Evolutionary conservation across 2,797 vertebrate species (phyloP), one percentile per base, ranked within the genome.

Genomic region (Catharus ustulatus): DNA sequence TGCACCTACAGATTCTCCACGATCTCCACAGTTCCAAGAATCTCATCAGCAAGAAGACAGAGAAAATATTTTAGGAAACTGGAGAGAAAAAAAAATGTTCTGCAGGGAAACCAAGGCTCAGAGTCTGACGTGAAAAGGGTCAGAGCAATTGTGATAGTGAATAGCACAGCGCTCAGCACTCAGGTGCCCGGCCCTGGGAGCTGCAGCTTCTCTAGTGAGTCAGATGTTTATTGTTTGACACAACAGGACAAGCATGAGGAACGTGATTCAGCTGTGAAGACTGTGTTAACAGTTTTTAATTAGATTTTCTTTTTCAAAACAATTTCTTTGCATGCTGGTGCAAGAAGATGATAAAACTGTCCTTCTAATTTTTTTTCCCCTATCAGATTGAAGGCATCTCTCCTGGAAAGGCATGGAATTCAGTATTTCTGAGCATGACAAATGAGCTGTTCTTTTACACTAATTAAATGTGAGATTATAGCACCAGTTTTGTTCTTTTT

Each of bases 221-320:
- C 61, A 75, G 49, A 43, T 54, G 14, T 64, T 85, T 92, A 51
- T 83, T 87, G 87, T 83, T 94, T 55, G 48, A 88, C 79, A 86
- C 34, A 92, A 64, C 49, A 42, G 27, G 42, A 84, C 61, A 63
- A 90, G 69, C 38, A 71, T 11, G 68, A 83, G 38, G 49, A 92
- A 85, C 0, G 3, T 93, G 93, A 92, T 57, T 89, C 75, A 89
- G 64, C 52, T 87, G 72, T 80, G 91, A 93, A 82, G 48, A 67
- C 6, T 38, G 61, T 67, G 54, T 80, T 89, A 94, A 74, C 79
- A 81, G 58, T 48, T 94, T 87, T 94, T 87, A 94, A 94, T 90
- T 82, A 87, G 52, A 62, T 84, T 93, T 90, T 40, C 64, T 36
- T 94, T 91, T 87, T 51, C 76, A 68, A 94, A 86, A 82, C 49